Percentiles rank a stretch among this genome's conserved stretches.
phyloP scores from a whole-genome alignment of 92 coral and sea anemone genomes.

The Parazoanthus atlanticus region DNA sequence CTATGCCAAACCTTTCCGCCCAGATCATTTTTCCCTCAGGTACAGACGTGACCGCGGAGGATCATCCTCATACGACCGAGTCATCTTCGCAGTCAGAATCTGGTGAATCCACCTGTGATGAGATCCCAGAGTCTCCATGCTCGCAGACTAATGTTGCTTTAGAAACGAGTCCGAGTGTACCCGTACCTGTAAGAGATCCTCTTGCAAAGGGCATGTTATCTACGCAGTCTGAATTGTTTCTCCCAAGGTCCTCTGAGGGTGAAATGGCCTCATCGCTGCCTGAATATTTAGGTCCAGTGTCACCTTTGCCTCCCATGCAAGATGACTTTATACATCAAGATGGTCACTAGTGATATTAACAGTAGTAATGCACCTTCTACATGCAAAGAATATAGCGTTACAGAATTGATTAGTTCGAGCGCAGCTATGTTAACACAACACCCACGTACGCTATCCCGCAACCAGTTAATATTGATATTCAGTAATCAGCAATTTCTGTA shows the following conservation, averaged over 20 bases:
- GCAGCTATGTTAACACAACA: constrained; percentile 8
- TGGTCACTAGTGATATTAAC: constrained; percentile 9
- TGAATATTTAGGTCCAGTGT: constrained; percentile 16
- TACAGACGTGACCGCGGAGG: no score
- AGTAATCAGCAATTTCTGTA: no score
- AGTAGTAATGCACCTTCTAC: constrained; percentile 18
- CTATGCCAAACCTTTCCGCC: neutral
- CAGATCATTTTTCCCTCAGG: no score
- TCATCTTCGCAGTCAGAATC: constrained; percentile 1
- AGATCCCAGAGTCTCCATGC: neutral
- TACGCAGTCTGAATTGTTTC: neutral
- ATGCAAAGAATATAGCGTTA: constrained; percentile 9
- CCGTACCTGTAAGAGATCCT: neutral
- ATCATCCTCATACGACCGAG: neutral
- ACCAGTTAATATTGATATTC: constrained; percentile 13
- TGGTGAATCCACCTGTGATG: neutral
- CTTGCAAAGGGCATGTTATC: constrained; percentile 9
- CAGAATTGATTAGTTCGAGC: neutral
- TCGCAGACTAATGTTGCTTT: neutral
- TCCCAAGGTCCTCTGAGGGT: constrained; percentile 27
- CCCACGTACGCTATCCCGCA: constrained; percentile 25
- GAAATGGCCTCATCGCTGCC: constrained; percentile 8
- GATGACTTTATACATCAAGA: constrained; percentile 4
- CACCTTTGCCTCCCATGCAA: constrained; percentile 10
- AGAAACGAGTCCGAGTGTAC: neutral